Percentiles rank a stretch among this genome's conserved stretches.
Conservation (phyloP, 2,113 vertebrate genomes). For the Blennius ocellaris region DNA sequence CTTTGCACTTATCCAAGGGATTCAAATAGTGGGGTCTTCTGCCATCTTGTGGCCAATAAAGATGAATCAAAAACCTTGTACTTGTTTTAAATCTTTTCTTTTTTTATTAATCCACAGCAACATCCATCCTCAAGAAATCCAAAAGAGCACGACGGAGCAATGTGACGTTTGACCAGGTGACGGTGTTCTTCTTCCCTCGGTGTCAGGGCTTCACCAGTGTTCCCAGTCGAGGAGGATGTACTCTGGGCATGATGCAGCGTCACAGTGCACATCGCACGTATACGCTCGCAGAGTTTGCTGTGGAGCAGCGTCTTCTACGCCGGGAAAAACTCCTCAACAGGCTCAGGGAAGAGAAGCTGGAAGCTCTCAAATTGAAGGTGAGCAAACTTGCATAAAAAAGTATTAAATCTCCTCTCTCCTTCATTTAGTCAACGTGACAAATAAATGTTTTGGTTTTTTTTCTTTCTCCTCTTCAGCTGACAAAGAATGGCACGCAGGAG, state of each 20-base stretch:
- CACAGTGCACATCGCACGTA: slow-evolving; percentile 88
- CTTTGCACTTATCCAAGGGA: not conserved
- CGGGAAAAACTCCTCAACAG: slow-evolving; percentile 88
- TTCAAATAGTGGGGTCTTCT: slow-evolving; percentile 6
- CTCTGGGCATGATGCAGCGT: slow-evolving; percentile 92
- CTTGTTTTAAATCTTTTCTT: slow-evolving; percentile 15
- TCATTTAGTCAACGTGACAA: not conserved
- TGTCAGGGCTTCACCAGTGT: slow-evolving; percentile 98
- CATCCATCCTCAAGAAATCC: slow-evolving; percentile 92
- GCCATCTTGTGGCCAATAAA: slow-evolving; percentile 66
- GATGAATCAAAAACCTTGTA: not conserved
- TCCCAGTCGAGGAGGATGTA: slow-evolving; percentile 94
- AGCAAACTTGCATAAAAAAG: slow-evolving; percentile 3
- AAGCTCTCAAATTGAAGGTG: slow-evolving; percentile 89
- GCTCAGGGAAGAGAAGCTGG: slow-evolving; percentile 92
- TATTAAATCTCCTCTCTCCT: not conserved
- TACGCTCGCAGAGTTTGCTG: slow-evolving; percentile 90
- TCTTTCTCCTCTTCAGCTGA: slow-evolving; percentile 81
- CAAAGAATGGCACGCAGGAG: slow-evolving; percentile 87
- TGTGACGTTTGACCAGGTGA: slow-evolving; percentile 92
- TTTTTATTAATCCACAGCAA: slow-evolving; percentile 80
- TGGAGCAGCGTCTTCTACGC: slow-evolving; percentile 87
- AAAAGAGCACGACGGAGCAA: slow-evolving; percentile 85
- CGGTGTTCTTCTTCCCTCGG: slow-evolving; percentile 95
- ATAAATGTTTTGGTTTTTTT: not conserved